A percentile compares a stretch with the other conserved stretches of the same genome.
These are phyloP conservation scores for Clepsis dumicolana DNA, from an alignment of 2,888 invertebrate genomes.

Conservation along the genomic window DNA sequence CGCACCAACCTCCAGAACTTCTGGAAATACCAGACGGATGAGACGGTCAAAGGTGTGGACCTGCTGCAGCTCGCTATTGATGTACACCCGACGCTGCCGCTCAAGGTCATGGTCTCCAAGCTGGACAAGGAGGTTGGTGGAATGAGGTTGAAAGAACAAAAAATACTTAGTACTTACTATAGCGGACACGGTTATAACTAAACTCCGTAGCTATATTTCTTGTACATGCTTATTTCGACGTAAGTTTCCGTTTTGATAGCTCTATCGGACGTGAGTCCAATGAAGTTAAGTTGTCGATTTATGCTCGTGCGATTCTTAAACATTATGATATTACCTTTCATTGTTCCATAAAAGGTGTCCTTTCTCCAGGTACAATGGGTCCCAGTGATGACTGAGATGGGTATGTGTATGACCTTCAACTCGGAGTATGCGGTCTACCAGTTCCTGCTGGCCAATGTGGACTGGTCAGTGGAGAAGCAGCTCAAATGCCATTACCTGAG, in stretches of 20 bases:
- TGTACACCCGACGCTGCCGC: conserved; percentile 67
- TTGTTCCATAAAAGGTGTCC: not conserved
- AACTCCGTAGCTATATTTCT: too few species aligned
- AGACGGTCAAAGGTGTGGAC: conserved; percentile 83
- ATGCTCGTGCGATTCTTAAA: too few species aligned
- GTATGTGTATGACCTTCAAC: conserved; percentile 78
- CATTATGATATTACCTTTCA: too few species aligned
- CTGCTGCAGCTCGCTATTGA: conserved; percentile 87
- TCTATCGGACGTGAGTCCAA: too few species aligned
- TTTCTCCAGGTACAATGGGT: conserved; percentile 68
- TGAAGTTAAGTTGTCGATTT: too few species aligned
- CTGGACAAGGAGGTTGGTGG: conserved; percentile 44
- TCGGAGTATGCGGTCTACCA: conserved; percentile 76
- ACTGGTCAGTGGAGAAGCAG: conserved; percentile 59
- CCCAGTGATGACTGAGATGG: conserved; percentile 81
- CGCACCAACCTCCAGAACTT: conserved; percentile 88
- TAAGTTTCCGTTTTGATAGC: too few species aligned
- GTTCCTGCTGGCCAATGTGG: conserved; percentile 57
- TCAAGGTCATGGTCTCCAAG: conserved; percentile 59
- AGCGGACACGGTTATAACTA: too few species aligned
- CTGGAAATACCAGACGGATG: conserved; percentile 88
- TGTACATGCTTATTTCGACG: too few species aligned
- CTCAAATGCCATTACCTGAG: conserved; percentile 82
- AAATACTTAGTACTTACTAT: too few species aligned
- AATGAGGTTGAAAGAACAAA: not conserved